Conservation (phyloP, 2,888 invertebrate species). For the Phortica magna region DNA sequence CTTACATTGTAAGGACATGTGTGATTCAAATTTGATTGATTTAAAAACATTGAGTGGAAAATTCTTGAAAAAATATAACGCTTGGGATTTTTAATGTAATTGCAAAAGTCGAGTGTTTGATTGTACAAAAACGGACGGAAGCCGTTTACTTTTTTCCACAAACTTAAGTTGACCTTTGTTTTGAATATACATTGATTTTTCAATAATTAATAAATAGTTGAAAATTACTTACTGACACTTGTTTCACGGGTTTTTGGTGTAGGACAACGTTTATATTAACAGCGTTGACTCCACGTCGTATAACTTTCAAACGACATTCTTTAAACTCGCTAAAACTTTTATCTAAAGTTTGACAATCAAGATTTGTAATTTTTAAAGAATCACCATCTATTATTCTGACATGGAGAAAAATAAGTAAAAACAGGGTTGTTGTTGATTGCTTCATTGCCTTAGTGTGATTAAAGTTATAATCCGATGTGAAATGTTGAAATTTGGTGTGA, state of each 20-base stretch:
- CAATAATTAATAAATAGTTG: no score
- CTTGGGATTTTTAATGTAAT: neutral
- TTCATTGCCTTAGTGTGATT: neutral
- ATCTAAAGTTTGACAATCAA: constrained; percentile 38
- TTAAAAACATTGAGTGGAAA: neutral
- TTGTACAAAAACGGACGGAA: constrained; percentile 5
- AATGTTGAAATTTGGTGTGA: no score
- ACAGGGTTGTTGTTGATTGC: no score
- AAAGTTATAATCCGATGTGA: no score
- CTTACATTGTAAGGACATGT: constrained; percentile 9
- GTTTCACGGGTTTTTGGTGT: no score
- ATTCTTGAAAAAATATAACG: neutral
- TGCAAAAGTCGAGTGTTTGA: neutral
- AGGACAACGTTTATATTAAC: no score
- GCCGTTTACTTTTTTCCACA: neutral
- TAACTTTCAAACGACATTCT: no score
- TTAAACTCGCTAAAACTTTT: neutral
- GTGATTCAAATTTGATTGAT: neutral
- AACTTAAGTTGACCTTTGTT: neutral
- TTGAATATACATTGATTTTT: no score
- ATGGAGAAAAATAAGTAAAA: neutral
- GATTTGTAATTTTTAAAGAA: constrained; percentile 39
- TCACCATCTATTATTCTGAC: no score
- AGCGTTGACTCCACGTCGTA: no score
- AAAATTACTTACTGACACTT: no score